These are phyloP conservation scores for Willowsia nigromaculata DNA, from an alignment of 2,888 invertebrate genomes.

Conservation along the genomic window DNA sequence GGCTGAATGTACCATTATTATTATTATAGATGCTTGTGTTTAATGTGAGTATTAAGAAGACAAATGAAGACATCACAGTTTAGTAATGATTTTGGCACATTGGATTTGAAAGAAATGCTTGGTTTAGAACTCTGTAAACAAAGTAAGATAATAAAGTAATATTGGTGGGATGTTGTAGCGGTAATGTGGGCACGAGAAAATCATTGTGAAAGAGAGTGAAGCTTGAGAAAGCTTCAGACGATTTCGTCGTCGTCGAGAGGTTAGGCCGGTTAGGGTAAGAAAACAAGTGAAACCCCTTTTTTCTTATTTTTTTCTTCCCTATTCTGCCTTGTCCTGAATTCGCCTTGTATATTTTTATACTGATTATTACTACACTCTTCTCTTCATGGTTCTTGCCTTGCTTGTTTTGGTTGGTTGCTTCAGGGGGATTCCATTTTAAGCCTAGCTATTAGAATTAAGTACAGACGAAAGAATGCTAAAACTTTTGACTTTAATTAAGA, in stretches of 20 bases:
- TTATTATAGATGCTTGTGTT: not conserved
- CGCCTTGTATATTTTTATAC: not conserved
- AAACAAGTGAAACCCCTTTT: not conserved
- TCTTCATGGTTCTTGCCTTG: not conserved
- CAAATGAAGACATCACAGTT: conserved; percentile 53
- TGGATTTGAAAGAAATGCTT: conserved; percentile 40
- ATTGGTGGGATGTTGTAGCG: conserved; percentile 2
- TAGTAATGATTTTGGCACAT: conserved; percentile 63
- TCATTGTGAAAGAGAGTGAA: not conserved
- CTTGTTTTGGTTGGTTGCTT: conserved; percentile 33
- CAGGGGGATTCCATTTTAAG: conserved; percentile 30
- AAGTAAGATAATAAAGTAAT: conserved; percentile 51
- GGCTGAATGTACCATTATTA: not conserved
- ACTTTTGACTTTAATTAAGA: conserved; percentile 66
- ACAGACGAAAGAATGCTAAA: conserved; percentile 40
- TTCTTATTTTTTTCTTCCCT: not conserved
- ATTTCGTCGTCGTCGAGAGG: not conserved
- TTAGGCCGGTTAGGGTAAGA: not conserved
- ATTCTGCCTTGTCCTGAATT: not conserved
- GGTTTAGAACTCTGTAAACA: conserved; percentile 27
- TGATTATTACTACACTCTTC: not conserved
- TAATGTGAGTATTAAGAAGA: conserved; percentile 46
- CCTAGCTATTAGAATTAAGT: conserved; percentile 41
- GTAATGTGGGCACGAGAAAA: conserved; percentile 1
- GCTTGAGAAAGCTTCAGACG: not conserved